Base-by-base conservation (phyloP, 2,797 vertebrate species). In the Crypturellus tataupa region DNA sequence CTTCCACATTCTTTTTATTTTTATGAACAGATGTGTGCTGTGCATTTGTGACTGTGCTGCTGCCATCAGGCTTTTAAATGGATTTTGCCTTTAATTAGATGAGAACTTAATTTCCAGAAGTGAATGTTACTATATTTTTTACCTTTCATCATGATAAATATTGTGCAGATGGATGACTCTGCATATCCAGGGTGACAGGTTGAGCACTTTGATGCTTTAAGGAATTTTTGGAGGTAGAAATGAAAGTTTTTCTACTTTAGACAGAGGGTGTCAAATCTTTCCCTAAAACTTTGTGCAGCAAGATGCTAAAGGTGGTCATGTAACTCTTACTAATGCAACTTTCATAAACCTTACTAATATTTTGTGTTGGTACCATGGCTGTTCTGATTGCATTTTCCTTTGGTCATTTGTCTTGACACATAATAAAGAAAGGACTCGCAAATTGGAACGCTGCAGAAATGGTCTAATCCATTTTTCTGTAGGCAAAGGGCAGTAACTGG, bases 211-310 rank as follows among this genome's bases (percentile, higher is more conserved):
- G 31, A 2, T 0, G 0, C 75, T 72, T 25, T 1, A 80, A 83
- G 70, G 80, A 95, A 81, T 89, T 69, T 95, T 80, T 25, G 76
- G 77, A 95, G 87, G 89, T 85, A 82, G 90, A 95, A 85, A 90
- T 89, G 70, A 84, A 60, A 83, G 63, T 73, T 96, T 64, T 37
- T 83, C 53, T 88, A 33, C 42, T 91, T 92, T 55, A 92, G 46
- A 64, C 9, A 10, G 82, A 79, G 79, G 29, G 62, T 81, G 67
- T 86, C 71, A 91, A 89, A 93, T 40, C 58, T 81, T 6, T 51
- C 59, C 62, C 81, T 40, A 23, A 81, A 80, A 80, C 62, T 75
- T 31, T 14, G 49, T 46, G n/a, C 9, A 15, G 39, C 42, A 31
- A 27, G 63, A 24, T 51, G 46, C 64, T 67, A 68, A 46, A 93